phyloP scores from a whole-genome alignment of 64 coral and sea anemone genomes.

The Pocillopora damicornis region DNA sequence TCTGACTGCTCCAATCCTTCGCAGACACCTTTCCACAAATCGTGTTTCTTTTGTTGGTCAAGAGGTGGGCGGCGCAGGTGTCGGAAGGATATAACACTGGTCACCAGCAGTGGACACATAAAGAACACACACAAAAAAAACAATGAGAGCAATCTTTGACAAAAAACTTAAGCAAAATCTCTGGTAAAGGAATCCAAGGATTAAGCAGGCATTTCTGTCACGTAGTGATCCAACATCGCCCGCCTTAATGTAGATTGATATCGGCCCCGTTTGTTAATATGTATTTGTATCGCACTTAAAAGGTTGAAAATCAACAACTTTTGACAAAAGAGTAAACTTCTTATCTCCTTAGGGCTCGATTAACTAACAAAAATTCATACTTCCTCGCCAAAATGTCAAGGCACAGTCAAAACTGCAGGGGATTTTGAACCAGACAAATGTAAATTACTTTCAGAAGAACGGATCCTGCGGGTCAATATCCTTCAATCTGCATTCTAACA shows the following conservation, averaged over 20 bases:
- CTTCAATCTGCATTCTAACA: no score
- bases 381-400: no score
- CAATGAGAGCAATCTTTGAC: not conserved
- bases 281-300: no score
- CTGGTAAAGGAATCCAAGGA: not conserved
- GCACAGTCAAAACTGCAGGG: no score
- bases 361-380: no score
- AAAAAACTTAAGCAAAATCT: not conserved
- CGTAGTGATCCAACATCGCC: not conserved
- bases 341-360: no score
- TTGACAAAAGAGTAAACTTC: no score
- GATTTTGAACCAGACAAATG: no score
- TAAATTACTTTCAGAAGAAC: no score
- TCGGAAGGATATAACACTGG: not conserved
- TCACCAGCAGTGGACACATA: not conserved
- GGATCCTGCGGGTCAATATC: no score
- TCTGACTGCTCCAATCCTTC: not conserved
- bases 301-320: no score
- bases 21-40: not conserved
- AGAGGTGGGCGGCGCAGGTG: not conserved
- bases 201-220: not conserved
- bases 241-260: not conserved
- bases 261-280: not conserved
- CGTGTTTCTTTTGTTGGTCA: constrained; percentile 11
- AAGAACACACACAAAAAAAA: not conserved